These are phyloP conservation scores for Timema podura DNA, from an alignment of 2,888 invertebrate species.

Conservation along the genomic window DNA sequence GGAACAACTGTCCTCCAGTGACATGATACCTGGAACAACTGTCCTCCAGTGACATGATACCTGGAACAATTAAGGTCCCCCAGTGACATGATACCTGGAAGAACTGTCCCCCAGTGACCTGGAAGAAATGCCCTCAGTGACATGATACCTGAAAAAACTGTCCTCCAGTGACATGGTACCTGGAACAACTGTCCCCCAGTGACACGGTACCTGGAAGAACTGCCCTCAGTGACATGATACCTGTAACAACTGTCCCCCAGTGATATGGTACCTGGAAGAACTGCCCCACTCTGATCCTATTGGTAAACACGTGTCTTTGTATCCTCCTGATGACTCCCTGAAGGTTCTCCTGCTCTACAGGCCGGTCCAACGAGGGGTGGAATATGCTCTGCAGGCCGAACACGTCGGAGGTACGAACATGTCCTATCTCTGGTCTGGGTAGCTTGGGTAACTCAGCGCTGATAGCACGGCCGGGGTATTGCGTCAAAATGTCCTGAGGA, in stretches of 20 bases:
- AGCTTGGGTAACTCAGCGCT: slow-evolving; percentile 66
- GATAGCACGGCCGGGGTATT: slow-evolving; percentile 62
- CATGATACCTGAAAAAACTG: too few relatives aligned
- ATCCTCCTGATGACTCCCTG: slow-evolving; percentile 58
- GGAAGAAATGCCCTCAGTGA: too few relatives aligned
- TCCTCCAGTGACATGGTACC: too few relatives aligned
- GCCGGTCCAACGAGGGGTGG: slow-evolving; percentile 50
- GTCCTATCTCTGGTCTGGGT: slow-evolving; percentile 61
- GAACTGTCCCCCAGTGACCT: too few relatives aligned
- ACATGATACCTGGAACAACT: too few relatives aligned
- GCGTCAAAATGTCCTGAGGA: slow-evolving; percentile 49
- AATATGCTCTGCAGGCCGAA: slow-evolving; percentile 52
- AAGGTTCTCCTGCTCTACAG: slow-evolving; percentile 48
- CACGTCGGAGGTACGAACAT: slow-evolving; percentile 49
- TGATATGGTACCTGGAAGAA: slow-evolving; percentile 71
- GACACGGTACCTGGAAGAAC: too few relatives aligned
- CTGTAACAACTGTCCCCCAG: too few relatives aligned
- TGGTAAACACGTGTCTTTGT: slow-evolving; percentile 63
- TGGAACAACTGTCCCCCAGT: too few relatives aligned
- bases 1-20: slow-evolving; percentile 65
- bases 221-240: too few relatives aligned
- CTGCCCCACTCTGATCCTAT: slow-evolving; percentile 59
- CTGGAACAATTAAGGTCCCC: too few relatives aligned
- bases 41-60: too few relatives aligned
- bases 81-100: too few relatives aligned